Percentiles rank a stretch among this genome's conserved stretches.
These are phyloP conservation scores for Lasioglossum marginatum DNA, from an alignment of 2,888 invertebrate genomes.

Conservation along the genomic window DNA sequence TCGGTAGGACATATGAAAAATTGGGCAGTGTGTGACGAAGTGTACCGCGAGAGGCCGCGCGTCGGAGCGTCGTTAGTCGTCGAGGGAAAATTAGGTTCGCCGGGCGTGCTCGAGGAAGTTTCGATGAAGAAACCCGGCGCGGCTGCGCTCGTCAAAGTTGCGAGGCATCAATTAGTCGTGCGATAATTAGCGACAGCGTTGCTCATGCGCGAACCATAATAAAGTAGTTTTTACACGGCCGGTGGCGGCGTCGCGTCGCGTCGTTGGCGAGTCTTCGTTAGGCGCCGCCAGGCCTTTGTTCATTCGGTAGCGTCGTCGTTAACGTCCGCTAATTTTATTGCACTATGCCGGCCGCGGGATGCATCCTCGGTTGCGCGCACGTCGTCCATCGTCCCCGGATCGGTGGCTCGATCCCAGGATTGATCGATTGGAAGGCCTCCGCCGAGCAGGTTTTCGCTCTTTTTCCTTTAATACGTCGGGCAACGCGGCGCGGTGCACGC, in stretches of 20 bases:
- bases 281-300: conserved; percentile 52
- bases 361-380: conserved; percentile 35
- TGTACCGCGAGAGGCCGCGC: background rate
- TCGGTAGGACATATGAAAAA: background rate
- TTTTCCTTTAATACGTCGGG: conserved; percentile 58
- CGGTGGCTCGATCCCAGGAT: conserved; percentile 59
- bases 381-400: conserved; percentile 52
- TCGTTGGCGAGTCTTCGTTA: background rate
- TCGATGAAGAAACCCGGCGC: conserved; percentile 24
- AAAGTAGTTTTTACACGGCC: conserved; percentile 52
- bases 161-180: conserved; percentile 62
- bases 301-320: conserved; percentile 48
- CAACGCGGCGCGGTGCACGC: conserved; percentile 16
- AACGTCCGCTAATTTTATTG: conserved; percentile 68
- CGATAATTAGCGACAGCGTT: conserved; percentile 60
- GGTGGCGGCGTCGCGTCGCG: conserved; percentile 11
- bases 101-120: background rate
- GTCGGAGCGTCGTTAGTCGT: background rate
- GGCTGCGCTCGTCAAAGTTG: conserved; percentile 43
- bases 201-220: conserved; percentile 46
- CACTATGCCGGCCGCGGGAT: conserved; percentile 31
- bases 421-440: conserved; percentile 63
- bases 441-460: conserved; percentile 54
- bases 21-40: background rate
- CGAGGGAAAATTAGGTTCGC: conserved; percentile 22